Evolutionary conservation across 2,113 vertebrate species (phyloP), one percentile per base, ranked within the genome.

Genomic region (Oceanites oceanicus): DNA sequence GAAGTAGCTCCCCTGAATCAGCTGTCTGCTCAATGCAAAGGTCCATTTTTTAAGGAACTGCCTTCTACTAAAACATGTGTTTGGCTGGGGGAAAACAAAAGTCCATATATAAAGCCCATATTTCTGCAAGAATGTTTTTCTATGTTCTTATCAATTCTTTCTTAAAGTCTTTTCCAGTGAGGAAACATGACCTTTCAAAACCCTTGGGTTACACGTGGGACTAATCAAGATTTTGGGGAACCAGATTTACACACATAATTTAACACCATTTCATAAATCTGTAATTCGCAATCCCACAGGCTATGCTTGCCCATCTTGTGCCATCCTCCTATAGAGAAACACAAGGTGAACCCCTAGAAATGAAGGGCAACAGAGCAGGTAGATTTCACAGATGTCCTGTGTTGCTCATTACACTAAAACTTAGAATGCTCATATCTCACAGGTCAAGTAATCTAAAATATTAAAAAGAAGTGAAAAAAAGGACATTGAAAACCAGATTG

Each of bases 31-130:
- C 55, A 17, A 49, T 12, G 10, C 5, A 79, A 70, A 88, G 3
- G 30, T 62, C 12, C 4, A 14, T 17, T 44, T 84, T 53, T 50
- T 47, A 68, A 90, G 66, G 23, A 88, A 29, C 3, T 34, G 3
- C 15, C 23, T 32, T 18, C 27, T 50, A 14, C 38, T 53, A 45
- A 61, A 86, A 70, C 0, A 11, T 2, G 5, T 4, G 5, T 45
- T 88, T 72, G n/a, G 16, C 20, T 47, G 15, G 6, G 12, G 6
- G 14, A 19, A 38, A 78, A 29, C 21, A 52, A 3, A 82, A 88
- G 5, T 25, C 26, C 20, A 32, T 2, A 1, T 8, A 19, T 23
- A 2, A 15, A 2, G 0, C 13, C n/a, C 15, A 0, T 34, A 30
- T 49, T 88, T 82, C 40, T 88, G 36, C 34, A 40, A 34, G 11